Evolutionary conservation across 2,113 vertebrate species (phyloP).

Genomic region (Zosterops borbonicus): DNA sequence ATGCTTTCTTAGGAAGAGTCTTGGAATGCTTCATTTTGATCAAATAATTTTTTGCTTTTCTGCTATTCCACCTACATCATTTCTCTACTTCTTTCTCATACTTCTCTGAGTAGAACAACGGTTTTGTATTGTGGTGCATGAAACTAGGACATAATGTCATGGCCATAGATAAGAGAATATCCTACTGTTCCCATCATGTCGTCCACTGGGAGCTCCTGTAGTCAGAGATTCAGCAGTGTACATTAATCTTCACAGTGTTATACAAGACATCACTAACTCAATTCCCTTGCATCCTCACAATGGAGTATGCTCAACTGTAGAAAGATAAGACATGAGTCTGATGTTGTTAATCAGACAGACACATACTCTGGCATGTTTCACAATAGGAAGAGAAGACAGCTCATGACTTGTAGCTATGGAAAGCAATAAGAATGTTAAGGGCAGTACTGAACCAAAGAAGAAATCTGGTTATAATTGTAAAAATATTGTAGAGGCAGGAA

Average conservation of each 20-base stretch:
- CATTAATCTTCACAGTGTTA: constrained; percentile 55
- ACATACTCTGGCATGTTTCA: not conserved
- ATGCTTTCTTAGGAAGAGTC: not conserved
- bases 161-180: constrained; percentile 9
- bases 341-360: not conserved
- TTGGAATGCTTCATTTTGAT: not conserved
- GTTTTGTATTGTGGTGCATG: not conserved
- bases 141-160: constrained; percentile 32
- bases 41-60: not conserved
- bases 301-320: not conserved
- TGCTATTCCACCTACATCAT: not conserved
- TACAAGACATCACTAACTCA: constrained; percentile 12
- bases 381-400: not conserved
- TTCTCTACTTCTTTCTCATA: constrained; percentile 11
- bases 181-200: not conserved
- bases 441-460: not conserved
- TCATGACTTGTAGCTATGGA: not conserved
- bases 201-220: not conserved
- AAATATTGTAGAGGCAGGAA: not conserved
- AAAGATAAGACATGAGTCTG: not conserved
- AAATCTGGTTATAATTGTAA: not conserved
- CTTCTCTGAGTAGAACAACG: constrained; percentile 32
- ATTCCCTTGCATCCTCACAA: not conserved
- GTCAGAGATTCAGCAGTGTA: not conserved
- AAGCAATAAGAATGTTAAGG: not conserved